Evolutionary conservation across 2,113 vertebrate species (phyloP).

Genomic region (Neofelis nebulosa): DNA sequence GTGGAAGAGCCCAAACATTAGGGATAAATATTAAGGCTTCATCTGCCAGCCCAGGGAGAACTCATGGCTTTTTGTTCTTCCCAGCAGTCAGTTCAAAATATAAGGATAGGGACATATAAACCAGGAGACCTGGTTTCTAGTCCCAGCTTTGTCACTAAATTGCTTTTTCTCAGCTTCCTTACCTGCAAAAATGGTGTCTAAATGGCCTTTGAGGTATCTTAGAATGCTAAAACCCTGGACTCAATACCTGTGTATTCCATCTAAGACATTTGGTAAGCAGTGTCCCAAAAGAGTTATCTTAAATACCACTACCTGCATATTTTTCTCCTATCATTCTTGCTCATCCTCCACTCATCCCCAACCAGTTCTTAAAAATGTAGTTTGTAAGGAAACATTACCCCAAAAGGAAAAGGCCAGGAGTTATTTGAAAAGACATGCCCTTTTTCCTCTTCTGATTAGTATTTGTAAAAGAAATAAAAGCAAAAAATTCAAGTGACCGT

Average conservation of each 20-base stretch:
- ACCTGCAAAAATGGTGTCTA: neutral
- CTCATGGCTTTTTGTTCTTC: neutral
- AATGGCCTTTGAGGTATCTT: neutral
- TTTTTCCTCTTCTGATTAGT: neutral
- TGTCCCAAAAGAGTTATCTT: neutral
- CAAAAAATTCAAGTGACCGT: neutral
- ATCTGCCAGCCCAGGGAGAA: neutral
- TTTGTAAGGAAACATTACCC: neutral
- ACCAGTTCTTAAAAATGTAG: neutral
- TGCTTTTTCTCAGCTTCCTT: neutral
- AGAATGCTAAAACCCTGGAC: neutral
- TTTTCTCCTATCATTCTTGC: neutral
- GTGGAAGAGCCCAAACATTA: neutral
- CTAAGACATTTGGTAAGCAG: neutral
- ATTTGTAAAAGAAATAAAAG: neutral
- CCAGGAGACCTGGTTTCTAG: neutral
- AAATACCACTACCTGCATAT: neutral
- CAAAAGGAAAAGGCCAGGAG: neutral
- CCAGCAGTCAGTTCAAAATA: neutral
- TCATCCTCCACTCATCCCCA: neutral
- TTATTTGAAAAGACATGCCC: neutral
- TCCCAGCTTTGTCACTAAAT: neutral
- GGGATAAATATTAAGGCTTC: neutral
- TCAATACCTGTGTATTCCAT: neutral
- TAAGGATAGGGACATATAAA: neutral